phyloP scores from a whole-genome alignment of 2,888 invertebrate species.

The Eutolmus rufibarbis region DNA sequence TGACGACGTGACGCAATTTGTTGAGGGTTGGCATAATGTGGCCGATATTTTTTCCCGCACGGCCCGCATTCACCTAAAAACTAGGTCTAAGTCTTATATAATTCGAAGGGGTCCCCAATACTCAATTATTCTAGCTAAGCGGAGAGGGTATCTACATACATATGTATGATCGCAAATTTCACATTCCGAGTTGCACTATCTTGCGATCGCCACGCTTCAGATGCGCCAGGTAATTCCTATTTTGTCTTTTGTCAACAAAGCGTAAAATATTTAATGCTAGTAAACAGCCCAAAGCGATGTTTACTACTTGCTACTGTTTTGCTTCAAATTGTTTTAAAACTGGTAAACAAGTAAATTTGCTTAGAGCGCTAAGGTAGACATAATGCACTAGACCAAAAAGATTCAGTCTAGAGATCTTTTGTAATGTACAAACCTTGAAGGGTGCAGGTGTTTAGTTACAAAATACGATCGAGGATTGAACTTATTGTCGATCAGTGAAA shows the following conservation, averaged over 20 bases:
- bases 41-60: not conserved
- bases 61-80: not conserved
- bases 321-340: not conserved
- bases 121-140: not conserved
- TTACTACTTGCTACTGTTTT: not conserved
- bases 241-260: constrained; percentile 23
- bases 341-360: not conserved
- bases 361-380: not conserved
- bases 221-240: not conserved
- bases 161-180: not conserved
- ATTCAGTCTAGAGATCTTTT: not conserved
- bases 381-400: not conserved
- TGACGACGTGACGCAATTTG: not conserved
- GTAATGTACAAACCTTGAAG: not conserved
- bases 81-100: not conserved
- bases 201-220: not conserved
- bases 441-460: not conserved
- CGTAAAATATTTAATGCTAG: not conserved
- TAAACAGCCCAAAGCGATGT: not conserved
- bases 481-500: not conserved
- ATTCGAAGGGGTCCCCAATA: not conserved
- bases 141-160: not conserved
- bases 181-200: not conserved
- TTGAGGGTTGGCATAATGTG: not conserved
- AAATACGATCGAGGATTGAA: not conserved